Evolutionary conservation across 2,888 invertebrate species (phyloP).

Genomic region (Tipula helvola): DNA sequence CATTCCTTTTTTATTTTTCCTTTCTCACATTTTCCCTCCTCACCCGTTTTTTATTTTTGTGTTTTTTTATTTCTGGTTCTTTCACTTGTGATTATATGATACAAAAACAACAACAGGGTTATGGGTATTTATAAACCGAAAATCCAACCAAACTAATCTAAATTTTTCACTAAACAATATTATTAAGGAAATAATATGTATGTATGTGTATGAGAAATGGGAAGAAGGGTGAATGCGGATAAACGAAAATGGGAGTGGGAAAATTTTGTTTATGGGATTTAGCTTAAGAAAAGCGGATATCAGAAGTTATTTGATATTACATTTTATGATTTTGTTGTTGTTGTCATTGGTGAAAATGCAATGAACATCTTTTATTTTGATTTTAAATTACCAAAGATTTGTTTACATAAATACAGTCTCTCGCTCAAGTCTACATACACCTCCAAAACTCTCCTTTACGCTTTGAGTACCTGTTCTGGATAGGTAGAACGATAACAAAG

Average conservation of each 20-base stretch:
- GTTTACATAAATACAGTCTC: too few relatives aligned
- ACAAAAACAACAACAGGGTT: background rate
- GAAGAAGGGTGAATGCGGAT: background rate
- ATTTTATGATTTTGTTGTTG: background rate
- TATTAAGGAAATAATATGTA: background rate
- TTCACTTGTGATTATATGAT: background rate
- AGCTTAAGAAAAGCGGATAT: background rate
- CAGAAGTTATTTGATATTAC: background rate
- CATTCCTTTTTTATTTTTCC: background rate
- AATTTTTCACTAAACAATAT: conserved; percentile 4
- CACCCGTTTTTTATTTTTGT: background rate
- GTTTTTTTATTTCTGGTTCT: background rate
- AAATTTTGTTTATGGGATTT: background rate
- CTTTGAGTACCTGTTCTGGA: too few relatives aligned
- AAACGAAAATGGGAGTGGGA: background rate
- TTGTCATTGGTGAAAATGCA: background rate
- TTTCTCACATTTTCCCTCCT: background rate
- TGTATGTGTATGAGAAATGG: background rate
- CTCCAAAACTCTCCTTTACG: too few relatives aligned
- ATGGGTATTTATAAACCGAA: background rate
- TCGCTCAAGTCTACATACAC: too few relatives aligned
- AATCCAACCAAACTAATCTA: background rate
- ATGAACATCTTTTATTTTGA: too few relatives aligned
- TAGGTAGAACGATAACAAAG: too few relatives aligned
- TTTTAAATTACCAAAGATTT: too few relatives aligned